Conservation (phyloP, 92 coral and sea anemone species). For the Anthopleura xanthogrammica region DNA sequence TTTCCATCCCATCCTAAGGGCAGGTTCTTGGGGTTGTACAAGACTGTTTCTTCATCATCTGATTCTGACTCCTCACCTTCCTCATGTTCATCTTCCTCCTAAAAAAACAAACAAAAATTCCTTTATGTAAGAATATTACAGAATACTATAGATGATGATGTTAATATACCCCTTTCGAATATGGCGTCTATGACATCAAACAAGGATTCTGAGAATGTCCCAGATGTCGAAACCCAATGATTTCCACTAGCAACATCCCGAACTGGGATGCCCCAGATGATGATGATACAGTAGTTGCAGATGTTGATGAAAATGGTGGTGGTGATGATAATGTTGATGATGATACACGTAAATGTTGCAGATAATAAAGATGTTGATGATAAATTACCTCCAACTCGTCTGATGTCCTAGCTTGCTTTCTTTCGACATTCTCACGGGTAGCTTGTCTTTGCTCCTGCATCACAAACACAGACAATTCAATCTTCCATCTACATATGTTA, state of each 20-base stretch:
- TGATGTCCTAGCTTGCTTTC: conserved; percentile 97
- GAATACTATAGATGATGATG: too few relatives aligned
- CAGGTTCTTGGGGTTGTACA: conserved; percentile 95
- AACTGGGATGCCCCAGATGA: too few relatives aligned
- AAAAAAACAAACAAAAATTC: background rate
- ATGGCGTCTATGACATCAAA: too few relatives aligned
- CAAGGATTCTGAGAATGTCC: too few relatives aligned
- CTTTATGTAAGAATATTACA: too few relatives aligned
- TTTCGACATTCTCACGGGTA: conserved; percentile 92
- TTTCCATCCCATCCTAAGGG: conserved; percentile 99
- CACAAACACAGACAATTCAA: background rate
- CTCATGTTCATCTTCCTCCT: conserved; percentile 97
- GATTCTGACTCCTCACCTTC: conserved; percentile 95
- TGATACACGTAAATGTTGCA: background rate
- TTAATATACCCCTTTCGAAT: too few relatives aligned
- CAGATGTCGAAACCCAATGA: too few relatives aligned
- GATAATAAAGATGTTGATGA: background rate
- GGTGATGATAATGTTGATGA: background rate
- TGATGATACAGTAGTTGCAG: background rate
- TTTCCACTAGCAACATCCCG: too few relatives aligned
- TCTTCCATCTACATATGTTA: background rate
- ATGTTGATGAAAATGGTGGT: background rate
- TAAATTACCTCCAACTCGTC: conserved; percentile 90
- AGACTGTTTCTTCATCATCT: conserved; percentile 96
- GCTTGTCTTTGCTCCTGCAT: conserved; percentile 95